Conservation (phyloP, 2,113 vertebrate species). For the Rhizomys pruinosus region DNA sequence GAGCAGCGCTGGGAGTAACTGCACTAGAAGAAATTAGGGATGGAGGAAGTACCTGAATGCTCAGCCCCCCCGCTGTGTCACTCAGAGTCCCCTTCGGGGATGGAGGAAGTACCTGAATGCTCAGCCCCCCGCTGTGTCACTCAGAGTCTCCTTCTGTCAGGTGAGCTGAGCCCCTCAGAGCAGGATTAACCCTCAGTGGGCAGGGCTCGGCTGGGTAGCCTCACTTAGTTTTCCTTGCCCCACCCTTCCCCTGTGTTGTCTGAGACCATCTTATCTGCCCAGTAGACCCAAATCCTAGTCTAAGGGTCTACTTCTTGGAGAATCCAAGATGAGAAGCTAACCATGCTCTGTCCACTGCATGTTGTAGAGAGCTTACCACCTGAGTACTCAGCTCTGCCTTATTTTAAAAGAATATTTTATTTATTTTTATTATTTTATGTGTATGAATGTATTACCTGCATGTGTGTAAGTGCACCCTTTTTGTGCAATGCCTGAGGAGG, state of each 20-base stretch:
- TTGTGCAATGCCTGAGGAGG: too few species aligned
- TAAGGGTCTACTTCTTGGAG: not conserved
- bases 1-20: not conserved
- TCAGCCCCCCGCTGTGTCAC: rapidly evolving
- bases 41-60: too few species aligned
- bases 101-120: too few species aligned
- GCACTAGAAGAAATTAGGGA: not conserved
- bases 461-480: too few species aligned
- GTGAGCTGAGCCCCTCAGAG: not conserved
- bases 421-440: too few species aligned
- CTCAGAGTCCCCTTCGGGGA: too few species aligned
- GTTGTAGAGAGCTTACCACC: not conserved
- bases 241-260: not conserved
- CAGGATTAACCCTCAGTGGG: not conserved
- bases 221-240: not conserved
- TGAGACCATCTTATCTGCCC: not conserved
- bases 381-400: not conserved
- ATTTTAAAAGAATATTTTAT: too few species aligned
- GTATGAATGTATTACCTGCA: too few species aligned
- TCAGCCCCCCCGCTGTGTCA: rapidly evolving
- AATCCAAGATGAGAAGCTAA: not conserved
- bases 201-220: not conserved
- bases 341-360: too few species aligned
- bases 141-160: not conserved
- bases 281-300: not conserved